phyloP scores from a whole-genome alignment of 2,888 invertebrate species.

The Drosophila nigritarsus region DNA sequence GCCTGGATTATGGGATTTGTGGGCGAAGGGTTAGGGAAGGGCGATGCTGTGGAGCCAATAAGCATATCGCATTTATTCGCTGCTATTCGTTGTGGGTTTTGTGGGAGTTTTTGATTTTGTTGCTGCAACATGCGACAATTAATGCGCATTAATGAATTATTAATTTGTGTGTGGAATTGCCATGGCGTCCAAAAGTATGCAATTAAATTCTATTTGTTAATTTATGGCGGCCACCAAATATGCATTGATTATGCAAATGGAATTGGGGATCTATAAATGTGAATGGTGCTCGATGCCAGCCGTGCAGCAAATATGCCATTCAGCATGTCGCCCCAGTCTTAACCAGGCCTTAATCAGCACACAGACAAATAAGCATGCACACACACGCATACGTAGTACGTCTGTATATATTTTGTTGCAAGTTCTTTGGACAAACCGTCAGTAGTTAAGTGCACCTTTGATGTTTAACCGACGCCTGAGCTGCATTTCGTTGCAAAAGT shows the following conservation, averaged over 20 bases:
- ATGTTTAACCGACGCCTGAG: constrained; percentile 40
- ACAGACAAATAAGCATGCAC: not conserved
- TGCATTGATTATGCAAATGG: constrained; percentile 79
- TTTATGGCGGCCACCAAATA: constrained; percentile 73
- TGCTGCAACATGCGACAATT: constrained; percentile 55
- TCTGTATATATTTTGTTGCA: constrained; percentile 25
- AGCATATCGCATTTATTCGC: constrained; percentile 61
- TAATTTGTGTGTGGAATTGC: constrained; percentile 66
- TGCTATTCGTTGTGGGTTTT: constrained; percentile 63
- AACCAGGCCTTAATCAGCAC: constrained; percentile 58
- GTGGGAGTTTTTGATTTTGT: constrained; percentile 51
- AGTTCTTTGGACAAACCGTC: constrained; percentile 49
- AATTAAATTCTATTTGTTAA: constrained; percentile 82
- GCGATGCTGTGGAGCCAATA: constrained; percentile 34
- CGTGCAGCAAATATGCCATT: constrained; percentile 23
- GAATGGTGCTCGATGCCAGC: constrained; percentile 9
- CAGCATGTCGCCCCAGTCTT: constrained; percentile 40
- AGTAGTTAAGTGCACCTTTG: constrained; percentile 74
- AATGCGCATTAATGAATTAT: constrained; percentile 81
- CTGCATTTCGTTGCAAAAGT: constrained; percentile 38
- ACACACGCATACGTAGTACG: not conserved
- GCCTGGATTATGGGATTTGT: constrained; percentile 39
- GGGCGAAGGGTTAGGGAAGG: not conserved
- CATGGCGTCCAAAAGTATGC: constrained; percentile 70
- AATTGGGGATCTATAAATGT: constrained; percentile 51